phyloP scores from a whole-genome alignment of 2,113 vertebrate genomes.

The Gallinago jamesoni region DNA sequence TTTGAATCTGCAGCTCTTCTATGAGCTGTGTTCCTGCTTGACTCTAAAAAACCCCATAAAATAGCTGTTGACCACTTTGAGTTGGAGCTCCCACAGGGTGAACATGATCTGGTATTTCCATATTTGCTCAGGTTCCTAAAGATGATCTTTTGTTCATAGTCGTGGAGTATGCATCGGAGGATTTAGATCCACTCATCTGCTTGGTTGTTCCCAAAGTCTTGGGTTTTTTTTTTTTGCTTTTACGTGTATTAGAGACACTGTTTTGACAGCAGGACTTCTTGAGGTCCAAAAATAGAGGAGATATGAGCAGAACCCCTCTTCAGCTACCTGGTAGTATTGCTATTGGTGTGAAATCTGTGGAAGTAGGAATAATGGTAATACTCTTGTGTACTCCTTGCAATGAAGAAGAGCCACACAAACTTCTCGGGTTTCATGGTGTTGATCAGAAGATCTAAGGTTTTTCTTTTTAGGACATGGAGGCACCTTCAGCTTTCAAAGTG shows the following conservation, averaged over 20 bases:
- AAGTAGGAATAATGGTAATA: neutral
- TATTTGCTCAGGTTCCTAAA: neutral
- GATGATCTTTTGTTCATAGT: neutral
- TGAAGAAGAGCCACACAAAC: neutral
- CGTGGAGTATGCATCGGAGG: rapidly evolving
- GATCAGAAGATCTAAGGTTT: neutral
- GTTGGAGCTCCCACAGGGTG: neutral
- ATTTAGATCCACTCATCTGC: neutral
- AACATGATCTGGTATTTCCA: neutral
- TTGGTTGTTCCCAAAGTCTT: neutral
- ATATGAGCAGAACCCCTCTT: neutral
- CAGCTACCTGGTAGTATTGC: neutral
- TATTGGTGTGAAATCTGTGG: neutral
- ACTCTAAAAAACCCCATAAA: neutral
- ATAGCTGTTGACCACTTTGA: neutral
- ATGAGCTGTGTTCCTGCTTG: neutral
- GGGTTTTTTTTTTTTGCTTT: neutral
- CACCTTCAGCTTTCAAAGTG: neutral
- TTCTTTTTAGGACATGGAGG: neutral
- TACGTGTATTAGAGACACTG: neutral
- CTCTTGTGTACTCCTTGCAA: neutral
- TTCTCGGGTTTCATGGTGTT: neutral
- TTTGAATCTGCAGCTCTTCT: neutral
- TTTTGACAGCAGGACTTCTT: rapidly evolving
- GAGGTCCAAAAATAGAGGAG: neutral